These are phyloP conservation scores for Aphelocoma coerulescens DNA, from an alignment of 2,113 vertebrate species.

Conservation along the genomic window DNA sequence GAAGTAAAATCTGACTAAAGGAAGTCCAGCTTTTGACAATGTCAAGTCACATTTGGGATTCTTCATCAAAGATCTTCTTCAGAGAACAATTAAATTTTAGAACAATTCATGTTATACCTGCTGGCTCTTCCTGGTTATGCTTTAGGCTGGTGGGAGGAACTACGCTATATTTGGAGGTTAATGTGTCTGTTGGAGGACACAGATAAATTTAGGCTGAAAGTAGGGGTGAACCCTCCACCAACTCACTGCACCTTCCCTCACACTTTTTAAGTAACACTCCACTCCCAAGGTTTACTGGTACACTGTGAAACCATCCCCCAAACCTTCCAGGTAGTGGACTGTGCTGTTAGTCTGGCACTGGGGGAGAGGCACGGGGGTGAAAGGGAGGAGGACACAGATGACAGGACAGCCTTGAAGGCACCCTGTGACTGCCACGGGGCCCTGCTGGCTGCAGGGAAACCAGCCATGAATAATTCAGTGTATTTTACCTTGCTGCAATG, in stretches of 20 bases:
- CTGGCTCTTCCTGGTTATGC: not conserved
- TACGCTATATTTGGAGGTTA: not conserved
- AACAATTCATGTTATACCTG: not conserved
- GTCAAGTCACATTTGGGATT: not conserved
- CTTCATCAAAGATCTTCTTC: not conserved
- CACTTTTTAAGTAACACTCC: fast-evolving
- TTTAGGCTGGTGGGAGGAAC: not conserved
- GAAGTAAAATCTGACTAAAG: not conserved
- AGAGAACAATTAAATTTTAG: not conserved
- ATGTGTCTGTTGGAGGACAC: not conserved
- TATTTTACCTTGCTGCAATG: not conserved
- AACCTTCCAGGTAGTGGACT: fast-evolving
- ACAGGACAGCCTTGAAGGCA: not conserved
- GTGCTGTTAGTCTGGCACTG: not conserved
- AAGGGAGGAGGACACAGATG: not conserved
- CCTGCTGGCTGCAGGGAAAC: not conserved
- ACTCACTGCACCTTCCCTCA: not conserved
- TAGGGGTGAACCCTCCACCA: not conserved
- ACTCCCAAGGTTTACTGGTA: not conserved
- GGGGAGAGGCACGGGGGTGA: not conserved
- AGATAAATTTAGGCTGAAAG: not conserved
- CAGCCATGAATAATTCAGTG: not conserved
- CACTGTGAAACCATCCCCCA: not conserved
- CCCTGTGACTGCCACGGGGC: not conserved
- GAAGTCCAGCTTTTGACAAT: not conserved